Conservation (phyloP, 1,140 invertebrate species). For the Heliothis subflexa region DNA sequence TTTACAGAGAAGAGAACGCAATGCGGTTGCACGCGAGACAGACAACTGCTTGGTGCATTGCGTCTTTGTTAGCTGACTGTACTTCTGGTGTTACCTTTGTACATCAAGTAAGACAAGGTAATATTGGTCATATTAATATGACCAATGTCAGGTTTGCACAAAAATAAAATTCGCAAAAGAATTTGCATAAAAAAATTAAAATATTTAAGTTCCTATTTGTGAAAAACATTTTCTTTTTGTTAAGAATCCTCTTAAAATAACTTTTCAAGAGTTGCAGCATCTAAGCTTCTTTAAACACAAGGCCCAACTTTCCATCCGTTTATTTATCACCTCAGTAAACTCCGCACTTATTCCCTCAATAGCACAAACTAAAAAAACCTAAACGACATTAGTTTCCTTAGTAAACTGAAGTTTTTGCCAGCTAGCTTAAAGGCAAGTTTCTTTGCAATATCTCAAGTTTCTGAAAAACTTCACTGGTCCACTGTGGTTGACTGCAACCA, state of each 20-base stretch:
- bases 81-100: neutral
- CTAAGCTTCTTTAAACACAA: neutral
- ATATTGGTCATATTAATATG: neutral
- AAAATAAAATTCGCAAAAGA: too few relatives aligned
- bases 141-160: too few relatives aligned
- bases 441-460: constrained; percentile 17
- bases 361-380: neutral
- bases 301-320: neutral
- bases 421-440: neutral
- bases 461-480: neutral
- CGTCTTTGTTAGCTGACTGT: neutral
- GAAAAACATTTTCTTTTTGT: too few relatives aligned
- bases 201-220: too few relatives aligned
- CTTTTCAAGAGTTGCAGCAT: neutral
- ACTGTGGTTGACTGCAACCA: constrained; percentile 20
- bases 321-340: neutral
- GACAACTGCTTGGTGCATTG: constrained; percentile 9
- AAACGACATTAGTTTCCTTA: constrained; percentile 9
- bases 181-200: too few relatives aligned
- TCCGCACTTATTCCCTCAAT: neutral
- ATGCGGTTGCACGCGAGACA: constrained; percentile 11
- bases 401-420: constrained; percentile 17
- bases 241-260: too few relatives aligned
- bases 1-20: constrained; percentile 1
- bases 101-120: neutral